Evolutionary conservation across 1,140 invertebrate species (phyloP).

Genomic region (Apocrypta bakeri): DNA sequence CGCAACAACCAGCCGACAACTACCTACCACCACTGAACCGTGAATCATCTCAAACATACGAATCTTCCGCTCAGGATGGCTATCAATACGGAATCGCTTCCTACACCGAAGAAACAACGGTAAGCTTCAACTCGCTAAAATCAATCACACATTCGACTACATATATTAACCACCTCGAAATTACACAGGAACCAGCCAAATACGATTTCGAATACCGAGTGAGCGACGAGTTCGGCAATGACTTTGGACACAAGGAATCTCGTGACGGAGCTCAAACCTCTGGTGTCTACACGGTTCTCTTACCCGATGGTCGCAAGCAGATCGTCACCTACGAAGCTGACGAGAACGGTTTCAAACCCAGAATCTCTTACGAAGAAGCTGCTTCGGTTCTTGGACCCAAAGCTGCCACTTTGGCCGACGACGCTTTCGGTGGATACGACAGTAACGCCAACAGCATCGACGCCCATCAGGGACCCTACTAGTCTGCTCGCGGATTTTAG

Average conservation of each 20-base stretch:
- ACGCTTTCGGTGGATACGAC: slow-evolving; percentile 24
- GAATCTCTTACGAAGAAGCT: slow-evolving; percentile 82
- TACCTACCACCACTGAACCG: slow-evolving; percentile 26
- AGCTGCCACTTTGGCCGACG: not conserved
- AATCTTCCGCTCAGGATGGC: not conserved
- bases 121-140: not conserved
- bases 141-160: too few species aligned
- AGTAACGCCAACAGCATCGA: not conserved
- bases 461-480: not conserved
- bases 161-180: not conserved
- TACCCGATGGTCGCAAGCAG: slow-evolving; percentile 86
- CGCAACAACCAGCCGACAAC: slow-evolving; percentile 23
- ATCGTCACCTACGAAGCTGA: slow-evolving; percentile 87
- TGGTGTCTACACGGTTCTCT: slow-evolving; percentile 82
- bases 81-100: slow-evolving; percentile 2
- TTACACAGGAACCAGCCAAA: slow-evolving; percentile 78
- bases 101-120: not conserved
- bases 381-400: slow-evolving; percentile 32
- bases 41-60: not conserved
- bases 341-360: slow-evolving; percentile 84
- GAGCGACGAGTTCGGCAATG: slow-evolving; percentile 82
- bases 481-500: slow-evolving; percentile 9
- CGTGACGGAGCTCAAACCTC: slow-evolving; percentile 80
- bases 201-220: slow-evolving; percentile 85
- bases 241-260: slow-evolving; percentile 83